Evolutionary conservation across 2,113 vertebrate genomes (phyloP).

Genomic region (Stegostoma tigrinum): DNA sequence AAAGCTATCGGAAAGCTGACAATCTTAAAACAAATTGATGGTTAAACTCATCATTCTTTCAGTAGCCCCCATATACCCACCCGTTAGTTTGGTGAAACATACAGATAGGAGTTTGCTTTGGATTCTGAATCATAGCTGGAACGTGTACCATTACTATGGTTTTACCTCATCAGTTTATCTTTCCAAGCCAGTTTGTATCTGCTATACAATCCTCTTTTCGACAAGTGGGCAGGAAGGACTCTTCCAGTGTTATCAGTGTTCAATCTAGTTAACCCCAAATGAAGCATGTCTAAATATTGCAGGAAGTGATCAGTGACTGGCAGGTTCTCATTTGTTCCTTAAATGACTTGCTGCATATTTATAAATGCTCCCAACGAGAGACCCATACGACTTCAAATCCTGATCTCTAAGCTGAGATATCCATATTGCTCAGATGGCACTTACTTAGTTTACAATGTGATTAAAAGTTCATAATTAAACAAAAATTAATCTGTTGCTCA

Average conservation of each 20-base stretch:
- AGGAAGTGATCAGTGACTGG: not conserved
- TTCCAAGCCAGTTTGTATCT: not conserved
- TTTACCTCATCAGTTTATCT: not conserved
- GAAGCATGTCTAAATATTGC: not conserved
- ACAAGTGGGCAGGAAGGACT: slow-evolving; percentile 15
- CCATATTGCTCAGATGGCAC: not conserved
- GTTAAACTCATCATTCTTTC: not conserved
- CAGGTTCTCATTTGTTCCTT: not conserved
- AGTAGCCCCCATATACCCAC: too few species aligned
- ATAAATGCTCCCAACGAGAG: too few species aligned
- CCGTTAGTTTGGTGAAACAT: not conserved
- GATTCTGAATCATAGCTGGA: not conserved
- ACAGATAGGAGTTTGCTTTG: not conserved
- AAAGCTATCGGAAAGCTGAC: not conserved
- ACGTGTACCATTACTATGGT: not conserved
- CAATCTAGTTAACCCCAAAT: not conserved
- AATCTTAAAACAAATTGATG: not conserved
- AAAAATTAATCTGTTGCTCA: slow-evolving; percentile 5
- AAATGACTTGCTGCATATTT: not conserved
- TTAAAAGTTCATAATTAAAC: not conserved
- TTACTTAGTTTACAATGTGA: not conserved
- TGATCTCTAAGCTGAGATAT: not conserved
- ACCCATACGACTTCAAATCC: not conserved
- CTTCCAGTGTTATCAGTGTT: slow-evolving; percentile 49
- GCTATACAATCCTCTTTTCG: not conserved